Evolutionary conservation across 1,140 invertebrate species (phyloP).

Genomic region (Artemia franciscana): DNA sequence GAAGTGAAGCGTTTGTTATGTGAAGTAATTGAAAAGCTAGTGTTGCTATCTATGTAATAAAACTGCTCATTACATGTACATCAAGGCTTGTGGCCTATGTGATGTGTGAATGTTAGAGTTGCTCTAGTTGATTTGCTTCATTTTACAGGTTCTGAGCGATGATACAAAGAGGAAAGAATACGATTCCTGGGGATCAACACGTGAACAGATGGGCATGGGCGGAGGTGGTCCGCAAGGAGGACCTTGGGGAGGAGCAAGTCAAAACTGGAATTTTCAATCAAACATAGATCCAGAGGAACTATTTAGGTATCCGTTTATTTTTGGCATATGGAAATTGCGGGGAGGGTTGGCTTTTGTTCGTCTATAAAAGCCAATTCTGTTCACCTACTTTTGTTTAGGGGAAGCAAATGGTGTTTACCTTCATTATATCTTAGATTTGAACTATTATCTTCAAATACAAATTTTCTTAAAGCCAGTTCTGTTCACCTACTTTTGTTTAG

Average conservation of each 20-base stretch:
- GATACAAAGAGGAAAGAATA: constrained; percentile 74
- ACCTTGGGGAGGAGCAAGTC: not conserved
- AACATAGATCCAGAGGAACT: constrained; percentile 84
- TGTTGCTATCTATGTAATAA: no score
- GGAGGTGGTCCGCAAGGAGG: constrained; percentile 22
- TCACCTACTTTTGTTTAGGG: no score
- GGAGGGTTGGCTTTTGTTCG: constrained; percentile 6
- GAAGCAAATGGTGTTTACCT: no score
- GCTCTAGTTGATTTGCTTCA: not conserved
- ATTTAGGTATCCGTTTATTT: constrained; percentile 34
- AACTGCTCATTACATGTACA: no score
- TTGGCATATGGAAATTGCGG: constrained; percentile 20
- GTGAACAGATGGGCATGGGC: constrained; percentile 55
- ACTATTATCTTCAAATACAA: no score
- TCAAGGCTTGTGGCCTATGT: no score
- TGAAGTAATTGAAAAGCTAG: no score
- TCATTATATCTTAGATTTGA: no score
- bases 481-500: no score
- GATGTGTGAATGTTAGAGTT: not conserved
- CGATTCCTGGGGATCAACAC: constrained; percentile 72
- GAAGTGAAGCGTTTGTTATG: no score
- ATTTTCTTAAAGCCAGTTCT: no score
- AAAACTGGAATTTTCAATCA: constrained; percentile 59
- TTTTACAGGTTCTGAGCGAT: constrained; percentile 55
- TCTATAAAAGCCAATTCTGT: no score